These are phyloP conservation scores for Mycetomoellerius zeteki DNA, from an alignment of 1,140 invertebrate genomes.

Conservation along the genomic window DNA sequence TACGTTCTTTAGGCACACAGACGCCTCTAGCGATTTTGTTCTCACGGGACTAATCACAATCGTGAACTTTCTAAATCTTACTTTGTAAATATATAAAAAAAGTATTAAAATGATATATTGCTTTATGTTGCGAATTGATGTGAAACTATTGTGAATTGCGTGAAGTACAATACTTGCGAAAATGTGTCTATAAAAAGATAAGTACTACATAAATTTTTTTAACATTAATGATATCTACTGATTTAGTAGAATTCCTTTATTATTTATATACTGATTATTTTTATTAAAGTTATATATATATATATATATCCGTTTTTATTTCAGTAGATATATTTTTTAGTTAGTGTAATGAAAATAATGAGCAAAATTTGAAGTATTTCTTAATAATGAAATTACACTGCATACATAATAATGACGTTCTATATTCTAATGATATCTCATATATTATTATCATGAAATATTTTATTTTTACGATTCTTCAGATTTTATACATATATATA, in stretches of 20 bases:
- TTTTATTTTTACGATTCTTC: not conserved
- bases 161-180: not conserved
- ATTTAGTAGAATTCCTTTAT: not conserved
- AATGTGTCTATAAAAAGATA: not conserved
- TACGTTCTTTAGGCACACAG: conserved; percentile 12
- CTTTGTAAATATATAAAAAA: not conserved
- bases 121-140: not conserved
- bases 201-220: not conserved
- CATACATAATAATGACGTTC: not conserved
- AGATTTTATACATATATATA: not conserved
- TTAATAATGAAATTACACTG: not conserved
- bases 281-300: not conserved
- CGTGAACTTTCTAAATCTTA: conserved; percentile 14
- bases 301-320: not conserved
- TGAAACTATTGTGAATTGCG: not conserved
- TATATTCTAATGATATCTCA: not conserved
- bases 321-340: not conserved
- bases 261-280: not conserved
- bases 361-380: not conserved
- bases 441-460: not conserved
- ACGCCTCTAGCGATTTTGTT: conserved; percentile 18
- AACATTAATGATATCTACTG: not conserved
- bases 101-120: not conserved
- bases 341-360: too few species aligned
- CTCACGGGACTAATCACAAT: conserved; percentile 42